phyloP scores from a whole-genome alignment of 2,797 vertebrate species.

The Phoeniculus purpureus region DNA sequence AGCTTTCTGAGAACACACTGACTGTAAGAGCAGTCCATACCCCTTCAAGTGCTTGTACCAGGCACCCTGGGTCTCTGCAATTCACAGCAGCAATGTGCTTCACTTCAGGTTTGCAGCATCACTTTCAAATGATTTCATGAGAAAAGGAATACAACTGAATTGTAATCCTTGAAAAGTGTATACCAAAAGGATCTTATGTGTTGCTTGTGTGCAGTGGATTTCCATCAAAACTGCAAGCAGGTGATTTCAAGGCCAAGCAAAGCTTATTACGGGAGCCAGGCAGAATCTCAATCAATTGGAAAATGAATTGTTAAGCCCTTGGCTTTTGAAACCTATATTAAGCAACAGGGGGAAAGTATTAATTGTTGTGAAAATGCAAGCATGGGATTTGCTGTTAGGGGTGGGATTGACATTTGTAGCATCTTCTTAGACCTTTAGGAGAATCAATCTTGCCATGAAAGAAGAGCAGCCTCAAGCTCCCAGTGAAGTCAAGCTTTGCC shows the following conservation, averaged over 20 bases:
- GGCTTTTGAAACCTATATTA: slow-evolving; percentile 18
- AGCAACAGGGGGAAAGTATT: not conserved
- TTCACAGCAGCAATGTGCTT: not conserved
- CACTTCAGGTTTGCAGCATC: not conserved
- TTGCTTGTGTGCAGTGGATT: not conserved
- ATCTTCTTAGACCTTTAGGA: not conserved
- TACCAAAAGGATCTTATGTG: not conserved
- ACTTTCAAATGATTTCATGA: not conserved
- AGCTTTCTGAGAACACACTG: slow-evolving; percentile 6
- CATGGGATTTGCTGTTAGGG: not conserved
- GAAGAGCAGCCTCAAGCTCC: not conserved
- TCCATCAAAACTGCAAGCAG: not conserved
- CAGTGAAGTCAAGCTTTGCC: not conserved
- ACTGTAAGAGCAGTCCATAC: not conserved
- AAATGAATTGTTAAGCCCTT: slow-evolving; percentile 29
- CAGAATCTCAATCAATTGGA: not conserved
- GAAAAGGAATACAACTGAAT: not conserved
- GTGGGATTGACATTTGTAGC: not conserved
- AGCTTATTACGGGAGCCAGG: not conserved
- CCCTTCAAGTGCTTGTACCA: not conserved
- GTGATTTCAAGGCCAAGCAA: slow-evolving; percentile 10
- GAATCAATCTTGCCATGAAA: not conserved
- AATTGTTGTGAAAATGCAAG: slow-evolving; percentile 15
- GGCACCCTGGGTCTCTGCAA: not conserved
- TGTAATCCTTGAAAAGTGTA: not conserved